Percentiles rank a stretch among this genome's conserved stretches.
phyloP scores from a whole-genome alignment of 2,888 invertebrate species.

The Peribatodes rhomboidaria region DNA sequence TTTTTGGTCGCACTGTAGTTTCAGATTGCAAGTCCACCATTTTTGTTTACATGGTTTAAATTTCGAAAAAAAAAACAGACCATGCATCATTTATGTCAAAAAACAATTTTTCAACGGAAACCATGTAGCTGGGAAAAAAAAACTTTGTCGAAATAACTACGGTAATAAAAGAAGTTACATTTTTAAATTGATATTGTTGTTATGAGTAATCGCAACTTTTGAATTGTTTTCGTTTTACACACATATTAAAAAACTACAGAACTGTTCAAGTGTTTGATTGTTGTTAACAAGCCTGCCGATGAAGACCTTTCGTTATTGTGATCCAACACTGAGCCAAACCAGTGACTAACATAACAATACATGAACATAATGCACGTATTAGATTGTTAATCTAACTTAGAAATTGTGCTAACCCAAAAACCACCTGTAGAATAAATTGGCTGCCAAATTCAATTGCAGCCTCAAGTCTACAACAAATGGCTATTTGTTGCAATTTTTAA shows the following conservation, averaged over 20 bases:
- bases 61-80: background rate
- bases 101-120: background rate
- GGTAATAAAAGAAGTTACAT: background rate
- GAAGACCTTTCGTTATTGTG: slow-evolving; percentile 81
- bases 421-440: slow-evolving; percentile 11
- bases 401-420: slow-evolving; percentile 25
- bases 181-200: background rate
- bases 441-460: slow-evolving; percentile 3
- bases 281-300: slow-evolving; percentile 69
- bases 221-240: background rate
- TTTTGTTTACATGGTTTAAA: slow-evolving; percentile 1
- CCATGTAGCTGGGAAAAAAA: background rate
- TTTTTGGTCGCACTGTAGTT: background rate
- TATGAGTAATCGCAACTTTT: background rate
- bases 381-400: slow-evolving; percentile 33
- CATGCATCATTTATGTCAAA: background rate
- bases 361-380: slow-evolving; percentile 43
- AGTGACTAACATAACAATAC: slow-evolving; percentile 64
- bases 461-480: background rate
- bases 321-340: slow-evolving; percentile 72
- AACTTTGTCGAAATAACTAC: background rate
- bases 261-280: slow-evolving; percentile 37
- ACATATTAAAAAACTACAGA: slow-evolving; percentile 1
- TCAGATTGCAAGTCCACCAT: background rate
- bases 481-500: too few relatives aligned